These are phyloP conservation scores for Protomyctophum bolini DNA, from an alignment of 2,113 vertebrate genomes.

Conservation along the genomic window DNA sequence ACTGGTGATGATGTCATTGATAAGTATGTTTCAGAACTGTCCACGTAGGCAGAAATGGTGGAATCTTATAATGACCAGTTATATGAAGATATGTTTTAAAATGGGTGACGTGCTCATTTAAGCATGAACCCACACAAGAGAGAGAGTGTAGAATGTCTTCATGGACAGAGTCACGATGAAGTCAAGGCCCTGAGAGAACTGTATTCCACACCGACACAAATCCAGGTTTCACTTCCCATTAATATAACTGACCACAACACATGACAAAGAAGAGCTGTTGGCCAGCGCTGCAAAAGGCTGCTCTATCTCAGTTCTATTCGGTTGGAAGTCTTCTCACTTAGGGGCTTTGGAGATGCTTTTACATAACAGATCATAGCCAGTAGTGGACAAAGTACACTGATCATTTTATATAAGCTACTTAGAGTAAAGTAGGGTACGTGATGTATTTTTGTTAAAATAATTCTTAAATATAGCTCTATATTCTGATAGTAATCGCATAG, in stretches of 20 bases:
- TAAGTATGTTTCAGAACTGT: too few species aligned
- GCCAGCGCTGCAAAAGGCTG: slow-evolving; percentile 3
- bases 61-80: too few species aligned
- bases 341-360: slow-evolving; percentile 16
- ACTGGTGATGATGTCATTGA: too few species aligned
- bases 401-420: too few species aligned
- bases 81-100: too few species aligned
- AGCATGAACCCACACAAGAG: slow-evolving; percentile 25
- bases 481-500: too few species aligned
- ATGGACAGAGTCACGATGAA: background rate
- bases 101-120: background rate
- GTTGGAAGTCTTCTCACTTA: slow-evolving; percentile 38
- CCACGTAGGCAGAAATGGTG: too few species aligned
- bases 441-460: too few species aligned
- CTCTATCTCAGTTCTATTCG: slow-evolving; percentile 30
- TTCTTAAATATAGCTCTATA: too few species aligned
- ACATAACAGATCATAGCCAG: slow-evolving; percentile 30
- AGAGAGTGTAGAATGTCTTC: slow-evolving; percentile 29
- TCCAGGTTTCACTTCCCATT: slow-evolving; percentile 46
- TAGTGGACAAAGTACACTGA: too few species aligned
- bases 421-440: too few species aligned
- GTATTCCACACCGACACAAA: slow-evolving; percentile 34
- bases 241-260: slow-evolving; percentile 37
- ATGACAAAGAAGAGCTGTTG: slow-evolving; percentile 32
- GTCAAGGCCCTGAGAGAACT: slow-evolving; percentile 23